Percentiles rank a stretch among this genome's conserved stretches.
Conservation (phyloP, 2,797 vertebrate species). For the Helicolenus hilgendorfi region DNA sequence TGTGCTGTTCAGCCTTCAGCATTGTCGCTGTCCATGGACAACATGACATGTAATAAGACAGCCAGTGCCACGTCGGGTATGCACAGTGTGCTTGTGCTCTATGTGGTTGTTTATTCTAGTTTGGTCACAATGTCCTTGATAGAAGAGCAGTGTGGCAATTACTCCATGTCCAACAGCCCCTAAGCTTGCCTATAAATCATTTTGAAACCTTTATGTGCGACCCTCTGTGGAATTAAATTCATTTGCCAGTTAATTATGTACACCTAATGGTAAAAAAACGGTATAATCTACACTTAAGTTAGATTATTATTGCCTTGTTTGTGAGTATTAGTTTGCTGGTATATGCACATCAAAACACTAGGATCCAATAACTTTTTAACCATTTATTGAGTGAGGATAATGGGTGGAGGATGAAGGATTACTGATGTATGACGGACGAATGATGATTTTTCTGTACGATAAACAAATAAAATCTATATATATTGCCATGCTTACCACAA, state of each 20-base stretch:
- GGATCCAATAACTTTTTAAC: too few relatives aligned
- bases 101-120: neutral
- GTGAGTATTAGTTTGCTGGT: too few relatives aligned
- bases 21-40: neutral
- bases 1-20: neutral
- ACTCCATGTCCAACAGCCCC: constrained; percentile 4
- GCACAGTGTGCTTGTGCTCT: neutral
- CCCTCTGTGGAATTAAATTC: neutral
- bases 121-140: neutral
- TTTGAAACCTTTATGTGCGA: neutral
- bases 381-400: too few relatives aligned
- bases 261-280: neutral
- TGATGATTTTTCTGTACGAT: too few relatives aligned
- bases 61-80: neutral
- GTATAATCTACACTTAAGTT: too few relatives aligned
- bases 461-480: too few relatives aligned
- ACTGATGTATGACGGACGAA: too few relatives aligned
- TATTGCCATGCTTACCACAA: too few relatives aligned
- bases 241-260: neutral
- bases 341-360: too few relatives aligned
- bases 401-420: too few relatives aligned
- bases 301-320: too few relatives aligned
- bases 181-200: neutral
- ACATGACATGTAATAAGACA: neutral
- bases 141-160: neutral